Evolutionary conservation across 2,888 invertebrate genomes (phyloP), one percentile per base, ranked within the genome.

Genomic region (Scaptomyza flava): DNA sequence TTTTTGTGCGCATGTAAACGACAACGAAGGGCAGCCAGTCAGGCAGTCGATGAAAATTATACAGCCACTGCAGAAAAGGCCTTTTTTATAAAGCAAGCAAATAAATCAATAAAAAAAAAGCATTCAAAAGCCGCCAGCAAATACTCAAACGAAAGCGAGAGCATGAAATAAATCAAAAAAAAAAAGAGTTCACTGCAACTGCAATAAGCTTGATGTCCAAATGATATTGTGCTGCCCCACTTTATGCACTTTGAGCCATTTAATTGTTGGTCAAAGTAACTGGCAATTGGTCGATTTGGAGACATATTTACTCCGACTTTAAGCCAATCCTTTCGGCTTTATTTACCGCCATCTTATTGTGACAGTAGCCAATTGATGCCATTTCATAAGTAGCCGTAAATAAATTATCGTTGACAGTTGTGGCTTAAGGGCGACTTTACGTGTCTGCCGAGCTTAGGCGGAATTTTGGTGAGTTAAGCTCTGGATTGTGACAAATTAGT

Each of bases 41-140:
- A 42, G 46, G 61, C 72, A 59, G 47, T 74, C 52, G 58, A 41
- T 62, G 45, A 42, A 75, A 66, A 63, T 66, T 62, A 60, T 54
- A 74, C 41, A 11, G 68, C 68, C 47, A 61, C 54, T 52, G 34
- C 68, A 43, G 43, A n/a, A 36, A 47, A 33, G 20, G 46, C 30
- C 30, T 48, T 67, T 67, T 59, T 52, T 46, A 56, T 43, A 64
- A 64, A 53, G 57, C 67, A 53, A 30, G 53, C 68, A 76, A 79
- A 67, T 64, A 60, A 82, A 74, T 65, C 59, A 63, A 64, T 60
- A 47, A 53, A 30, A 53, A 30, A 56, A 52, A 27, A 17, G 17
- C 12, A 42, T 6, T 30, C 17, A 43, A 64, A 47, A 11, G 7
- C 41, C 27, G 27, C 27, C 27, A 11, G 4, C 9, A 36, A 50